Evolutionary conservation across 2,113 vertebrate genomes (phyloP).

Genomic region (Apodemus speciosus): DNA sequence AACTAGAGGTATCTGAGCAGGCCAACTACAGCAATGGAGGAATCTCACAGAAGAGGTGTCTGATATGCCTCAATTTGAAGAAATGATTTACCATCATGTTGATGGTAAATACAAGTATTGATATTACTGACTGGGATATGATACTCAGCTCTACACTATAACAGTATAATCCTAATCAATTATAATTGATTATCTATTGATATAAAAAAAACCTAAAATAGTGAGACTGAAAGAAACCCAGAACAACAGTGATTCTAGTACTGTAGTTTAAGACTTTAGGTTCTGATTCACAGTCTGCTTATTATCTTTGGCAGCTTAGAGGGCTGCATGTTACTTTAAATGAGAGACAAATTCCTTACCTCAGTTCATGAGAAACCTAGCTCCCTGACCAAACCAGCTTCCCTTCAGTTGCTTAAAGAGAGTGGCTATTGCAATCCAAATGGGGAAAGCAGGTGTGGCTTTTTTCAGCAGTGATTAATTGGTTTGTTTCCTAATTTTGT

Average conservation of each 20-base stretch:
- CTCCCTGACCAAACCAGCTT: not conserved
- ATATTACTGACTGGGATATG: not conserved
- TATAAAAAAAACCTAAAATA: not conserved
- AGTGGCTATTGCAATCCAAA: not conserved
- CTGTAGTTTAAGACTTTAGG: not conserved
- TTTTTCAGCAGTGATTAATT: not conserved
- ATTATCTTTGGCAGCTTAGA: not conserved
- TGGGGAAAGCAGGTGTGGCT: not conserved
- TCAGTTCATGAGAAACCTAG: not conserved
- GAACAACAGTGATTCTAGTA: not conserved
- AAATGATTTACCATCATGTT: slow-evolving; percentile 61
- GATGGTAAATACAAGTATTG: not conserved
- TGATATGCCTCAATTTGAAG: slow-evolving; percentile 64
- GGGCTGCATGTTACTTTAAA: not conserved
- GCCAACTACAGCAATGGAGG: slow-evolving; percentile 71
- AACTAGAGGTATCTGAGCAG: slow-evolving; percentile 69
- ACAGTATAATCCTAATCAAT: not conserved
- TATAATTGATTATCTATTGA: not conserved
- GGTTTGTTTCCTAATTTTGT: not conserved
- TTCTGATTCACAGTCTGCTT: not conserved
- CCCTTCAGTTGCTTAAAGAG: not conserved
- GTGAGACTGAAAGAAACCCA: not conserved
- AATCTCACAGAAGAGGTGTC: slow-evolving; percentile 76
- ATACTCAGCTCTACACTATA: not conserved
- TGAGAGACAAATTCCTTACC: not conserved